phyloP scores from a whole-genome alignment of 1,140 invertebrate genomes.

The Drosophila kanapiae region DNA sequence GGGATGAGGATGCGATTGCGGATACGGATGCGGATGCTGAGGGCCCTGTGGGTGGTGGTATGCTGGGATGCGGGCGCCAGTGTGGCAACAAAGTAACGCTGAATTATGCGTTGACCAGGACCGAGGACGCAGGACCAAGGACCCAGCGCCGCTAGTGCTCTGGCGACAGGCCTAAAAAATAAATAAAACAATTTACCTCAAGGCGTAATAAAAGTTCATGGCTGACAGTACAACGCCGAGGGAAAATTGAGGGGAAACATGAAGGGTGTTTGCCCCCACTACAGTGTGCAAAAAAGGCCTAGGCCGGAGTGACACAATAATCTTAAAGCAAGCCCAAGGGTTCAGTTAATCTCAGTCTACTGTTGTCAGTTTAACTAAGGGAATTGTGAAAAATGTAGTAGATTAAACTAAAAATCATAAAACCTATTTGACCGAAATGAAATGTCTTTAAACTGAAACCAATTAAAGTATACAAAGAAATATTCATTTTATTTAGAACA shows the following conservation, averaged over 20 bases:
- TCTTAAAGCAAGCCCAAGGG: background rate
- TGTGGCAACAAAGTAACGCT: conserved; percentile 64
- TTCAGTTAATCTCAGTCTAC: conserved; percentile 1
- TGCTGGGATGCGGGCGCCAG: conserved; percentile 6
- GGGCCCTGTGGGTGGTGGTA: conserved; percentile 43
- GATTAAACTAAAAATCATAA: too few relatives aligned
- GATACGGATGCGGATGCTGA: conserved; percentile 22
- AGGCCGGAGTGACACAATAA: conserved; percentile 2
- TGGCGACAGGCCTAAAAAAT: conserved; percentile 75
- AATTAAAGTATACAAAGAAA: too few relatives aligned
- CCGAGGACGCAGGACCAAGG: background rate
- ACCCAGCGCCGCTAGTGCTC: conserved; percentile 12
- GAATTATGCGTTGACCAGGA: conserved; percentile 73
- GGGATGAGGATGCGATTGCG: conserved; percentile 37
- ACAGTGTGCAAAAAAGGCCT: conserved; percentile 19
- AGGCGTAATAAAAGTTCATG: conserved; percentile 83
- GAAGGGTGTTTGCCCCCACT: conserved; percentile 2
- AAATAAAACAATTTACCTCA: conserved; percentile 83
- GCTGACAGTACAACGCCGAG: conserved; percentile 58
- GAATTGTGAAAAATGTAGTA: background rate
- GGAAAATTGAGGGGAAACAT: conserved; percentile 5
- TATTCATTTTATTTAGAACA: too few relatives aligned
- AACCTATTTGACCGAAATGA: too few relatives aligned
- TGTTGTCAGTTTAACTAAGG: background rate
- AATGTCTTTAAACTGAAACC: too few relatives aligned